These are phyloP conservation scores for Zingel zingel DNA, from an alignment of 2,113 vertebrate species.

Conservation along the genomic window DNA sequence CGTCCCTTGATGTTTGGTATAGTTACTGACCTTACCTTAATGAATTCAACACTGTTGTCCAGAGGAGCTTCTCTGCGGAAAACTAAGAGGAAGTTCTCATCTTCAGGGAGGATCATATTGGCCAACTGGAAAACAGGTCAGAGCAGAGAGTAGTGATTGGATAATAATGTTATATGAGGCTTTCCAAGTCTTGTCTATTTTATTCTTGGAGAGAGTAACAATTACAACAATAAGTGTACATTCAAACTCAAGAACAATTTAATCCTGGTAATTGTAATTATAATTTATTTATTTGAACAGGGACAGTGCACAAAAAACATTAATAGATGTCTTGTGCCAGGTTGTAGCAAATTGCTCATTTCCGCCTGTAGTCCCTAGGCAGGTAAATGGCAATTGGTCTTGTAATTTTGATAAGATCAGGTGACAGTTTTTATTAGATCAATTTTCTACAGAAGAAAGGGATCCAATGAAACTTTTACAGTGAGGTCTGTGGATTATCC, in stretches of 20 bases:
- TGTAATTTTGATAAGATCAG: not conserved
- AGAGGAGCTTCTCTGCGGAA: constrained; percentile 92
- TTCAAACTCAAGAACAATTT: not conserved
- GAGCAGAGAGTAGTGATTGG: not conserved
- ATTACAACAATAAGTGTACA: no score
- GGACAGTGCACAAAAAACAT: no score
- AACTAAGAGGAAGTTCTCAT: constrained; percentile 95
- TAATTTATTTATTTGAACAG: no score
- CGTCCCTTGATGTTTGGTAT: not conserved
- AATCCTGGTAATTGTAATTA: not conserved
- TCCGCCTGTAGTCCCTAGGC: no score
- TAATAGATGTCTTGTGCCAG: no score
- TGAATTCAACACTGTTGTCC: constrained; percentile 97
- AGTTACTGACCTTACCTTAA: constrained; percentile 85
- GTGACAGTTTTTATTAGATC: not conserved
- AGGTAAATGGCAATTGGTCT: not conserved
- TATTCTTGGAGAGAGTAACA: constrained; percentile 4
- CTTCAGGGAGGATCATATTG: constrained; percentile 91
- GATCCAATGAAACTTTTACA: not conserved
- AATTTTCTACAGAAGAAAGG: not conserved
- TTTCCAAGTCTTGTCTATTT: not conserved
- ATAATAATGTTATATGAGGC: not conserved
- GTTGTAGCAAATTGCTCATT: no score
- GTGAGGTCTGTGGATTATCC: not conserved
- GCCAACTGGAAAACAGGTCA: constrained; percentile 86